Conservation (phyloP, 1,140 invertebrate species). For the Sinella curviseta region DNA sequence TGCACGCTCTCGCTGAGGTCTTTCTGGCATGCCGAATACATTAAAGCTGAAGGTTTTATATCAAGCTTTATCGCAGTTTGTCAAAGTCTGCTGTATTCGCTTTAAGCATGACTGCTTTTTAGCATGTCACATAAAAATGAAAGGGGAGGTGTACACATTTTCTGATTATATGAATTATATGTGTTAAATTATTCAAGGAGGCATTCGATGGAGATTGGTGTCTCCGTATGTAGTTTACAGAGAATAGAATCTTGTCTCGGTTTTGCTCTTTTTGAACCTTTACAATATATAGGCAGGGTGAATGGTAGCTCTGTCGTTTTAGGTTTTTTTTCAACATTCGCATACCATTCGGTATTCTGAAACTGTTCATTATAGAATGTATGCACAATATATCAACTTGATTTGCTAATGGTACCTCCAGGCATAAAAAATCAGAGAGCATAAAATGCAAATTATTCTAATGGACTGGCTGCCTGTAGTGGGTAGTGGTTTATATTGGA, state of each 20-base stretch:
- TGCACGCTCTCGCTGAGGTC: no score
- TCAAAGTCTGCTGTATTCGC: background rate
- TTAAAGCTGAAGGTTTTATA: no score
- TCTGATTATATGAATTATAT: no score
- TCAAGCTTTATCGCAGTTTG: no score
- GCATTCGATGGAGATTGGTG: background rate
- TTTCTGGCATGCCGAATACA: no score
- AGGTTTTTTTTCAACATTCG: no score
- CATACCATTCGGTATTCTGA: no score
- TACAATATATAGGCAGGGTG: no score
- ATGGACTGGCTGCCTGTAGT: background rate
- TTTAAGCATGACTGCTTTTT: background rate
- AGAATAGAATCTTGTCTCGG: background rate
- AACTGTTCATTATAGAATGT: no score
- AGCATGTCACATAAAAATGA: background rate
- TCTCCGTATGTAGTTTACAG: background rate
- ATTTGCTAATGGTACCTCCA: conserved; percentile 4
- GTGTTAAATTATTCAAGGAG: background rate
- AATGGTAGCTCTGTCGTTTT: no score
- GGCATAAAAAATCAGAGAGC: background rate
- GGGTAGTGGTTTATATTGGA: background rate
- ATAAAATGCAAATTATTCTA: conserved; percentile 5
- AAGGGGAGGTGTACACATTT: background rate
- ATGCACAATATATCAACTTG: background rate
- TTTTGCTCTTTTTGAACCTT: background rate